phyloP scores from a whole-genome alignment of 2,888 invertebrate species.

The Drosophila mimica region DNA sequence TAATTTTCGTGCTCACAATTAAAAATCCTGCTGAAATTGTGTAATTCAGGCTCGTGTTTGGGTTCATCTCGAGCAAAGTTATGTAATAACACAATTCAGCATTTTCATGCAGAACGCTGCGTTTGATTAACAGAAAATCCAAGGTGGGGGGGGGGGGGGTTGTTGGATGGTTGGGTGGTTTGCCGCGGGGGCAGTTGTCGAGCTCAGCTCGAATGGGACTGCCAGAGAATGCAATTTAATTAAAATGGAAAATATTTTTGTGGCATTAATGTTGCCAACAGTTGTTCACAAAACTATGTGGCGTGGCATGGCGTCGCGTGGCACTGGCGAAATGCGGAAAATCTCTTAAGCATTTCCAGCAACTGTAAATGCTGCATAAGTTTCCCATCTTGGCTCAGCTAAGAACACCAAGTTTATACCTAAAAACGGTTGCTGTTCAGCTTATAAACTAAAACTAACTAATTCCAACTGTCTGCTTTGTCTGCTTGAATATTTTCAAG shows the following conservation, averaged over 20 bases:
- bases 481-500: background rate
- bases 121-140: conserved; percentile 76
- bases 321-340: conserved; percentile 15
- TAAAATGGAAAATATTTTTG: conserved; percentile 68
- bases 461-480: background rate
- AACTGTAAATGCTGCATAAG: background rate
- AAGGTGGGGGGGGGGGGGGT: conserved; percentile 23
- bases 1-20: background rate
- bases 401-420: background rate
- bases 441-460: background rate
- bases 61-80: conserved; percentile 34
- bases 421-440: background rate
- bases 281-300: conserved; percentile 5
- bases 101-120: conserved; percentile 70
- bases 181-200: too few species aligned
- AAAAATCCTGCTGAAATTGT: background rate
- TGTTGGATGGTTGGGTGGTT: conserved; percentile 5
- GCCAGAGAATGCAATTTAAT: conserved; percentile 74
- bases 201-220: background rate
- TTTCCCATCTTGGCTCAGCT: background rate
- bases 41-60: background rate
- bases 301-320: background rate
- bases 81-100: conserved; percentile 76
- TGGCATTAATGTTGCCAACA: conserved; percentile 54
- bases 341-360: conserved; percentile 21